phyloP scores from a whole-genome alignment of 1,140 invertebrate species.

The Oscheius sp. region DNA sequence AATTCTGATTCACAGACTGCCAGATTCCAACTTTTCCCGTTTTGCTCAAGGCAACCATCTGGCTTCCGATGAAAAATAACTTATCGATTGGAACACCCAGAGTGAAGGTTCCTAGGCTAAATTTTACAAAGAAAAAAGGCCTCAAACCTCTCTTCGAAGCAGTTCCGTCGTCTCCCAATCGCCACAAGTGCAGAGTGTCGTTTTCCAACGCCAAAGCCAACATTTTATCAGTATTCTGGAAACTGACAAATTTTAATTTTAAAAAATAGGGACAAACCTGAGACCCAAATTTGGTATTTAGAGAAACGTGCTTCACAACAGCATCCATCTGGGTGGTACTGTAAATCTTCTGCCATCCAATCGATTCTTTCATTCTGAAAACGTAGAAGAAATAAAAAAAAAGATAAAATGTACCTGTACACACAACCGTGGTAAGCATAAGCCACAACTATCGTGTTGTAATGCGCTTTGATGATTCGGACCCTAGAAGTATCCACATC shows the following conservation, averaged over 20 bases:
- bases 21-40: constrained; percentile 96
- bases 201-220: constrained; percentile 80
- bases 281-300: constrained; percentile 83
- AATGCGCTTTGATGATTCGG: constrained; percentile 90
- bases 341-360: constrained; percentile 90
- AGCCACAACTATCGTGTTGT: constrained; percentile 94
- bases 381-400: constrained; percentile 10
- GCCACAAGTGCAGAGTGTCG: constrained; percentile 79
- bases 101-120: constrained; percentile 67
- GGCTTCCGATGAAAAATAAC: constrained; percentile 93
- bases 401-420: constrained; percentile 72
- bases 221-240: constrained; percentile 74
- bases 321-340: constrained; percentile 85
- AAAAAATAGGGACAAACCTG: no score
- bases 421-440: constrained; percentile 92
- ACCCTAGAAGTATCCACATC: constrained; percentile 82
- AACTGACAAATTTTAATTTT: no score
- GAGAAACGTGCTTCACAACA: constrained; percentile 83
- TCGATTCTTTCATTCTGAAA: constrained; percentile 83
- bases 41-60: constrained; percentile 86
- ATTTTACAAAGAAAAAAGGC: constrained; percentile 71
- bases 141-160: constrained; percentile 19
- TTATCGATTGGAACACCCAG: constrained; percentile 81
- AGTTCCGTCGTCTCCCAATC: constrained; percentile 65
- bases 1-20: constrained; percentile 97